A percentile compares a stretch with the other conserved stretches of the same genome.
Evolutionary conservation across 2,888 invertebrate genomes (phyloP).

Genomic region (Eurytoma adleriae): DNA sequence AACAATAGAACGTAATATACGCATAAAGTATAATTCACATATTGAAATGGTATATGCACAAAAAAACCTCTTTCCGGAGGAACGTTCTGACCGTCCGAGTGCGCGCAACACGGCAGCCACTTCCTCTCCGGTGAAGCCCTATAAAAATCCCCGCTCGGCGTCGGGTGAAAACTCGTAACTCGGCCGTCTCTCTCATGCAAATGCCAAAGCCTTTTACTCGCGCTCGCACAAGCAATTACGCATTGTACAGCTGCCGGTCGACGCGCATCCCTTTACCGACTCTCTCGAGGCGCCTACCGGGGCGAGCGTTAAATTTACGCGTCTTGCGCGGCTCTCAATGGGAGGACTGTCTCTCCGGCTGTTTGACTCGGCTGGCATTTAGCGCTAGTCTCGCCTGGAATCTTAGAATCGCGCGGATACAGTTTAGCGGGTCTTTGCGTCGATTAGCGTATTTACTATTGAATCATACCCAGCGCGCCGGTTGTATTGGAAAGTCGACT

Average conservation of each 20-base stretch:
- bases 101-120: no score
- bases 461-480: no score
- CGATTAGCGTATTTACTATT: no score
- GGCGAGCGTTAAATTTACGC: conserved; percentile 16
- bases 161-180: conserved; percentile 40
- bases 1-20: not conserved
- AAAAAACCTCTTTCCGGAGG: no score
- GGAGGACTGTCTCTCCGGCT: conserved; percentile 9
- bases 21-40: not conserved
- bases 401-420: no score
- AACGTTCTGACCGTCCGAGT: no score
- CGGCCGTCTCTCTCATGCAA: conserved; percentile 35
- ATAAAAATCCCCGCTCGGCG: conserved; percentile 19
- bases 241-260: conserved; percentile 22
- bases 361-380: not conserved
- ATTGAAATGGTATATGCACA: not conserved
- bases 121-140: not conserved
- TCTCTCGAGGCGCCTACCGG: not conserved
- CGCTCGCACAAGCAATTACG: conserved; percentile 31
- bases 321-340: not conserved
- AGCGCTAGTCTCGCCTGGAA: no score
- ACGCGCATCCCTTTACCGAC: not conserved
- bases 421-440: no score
- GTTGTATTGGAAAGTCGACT: no score
- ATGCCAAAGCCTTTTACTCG: conserved; percentile 39